Base-by-base conservation (phyloP, 2,797 vertebrate species). In the Pangasius mekongensis region DNA sequence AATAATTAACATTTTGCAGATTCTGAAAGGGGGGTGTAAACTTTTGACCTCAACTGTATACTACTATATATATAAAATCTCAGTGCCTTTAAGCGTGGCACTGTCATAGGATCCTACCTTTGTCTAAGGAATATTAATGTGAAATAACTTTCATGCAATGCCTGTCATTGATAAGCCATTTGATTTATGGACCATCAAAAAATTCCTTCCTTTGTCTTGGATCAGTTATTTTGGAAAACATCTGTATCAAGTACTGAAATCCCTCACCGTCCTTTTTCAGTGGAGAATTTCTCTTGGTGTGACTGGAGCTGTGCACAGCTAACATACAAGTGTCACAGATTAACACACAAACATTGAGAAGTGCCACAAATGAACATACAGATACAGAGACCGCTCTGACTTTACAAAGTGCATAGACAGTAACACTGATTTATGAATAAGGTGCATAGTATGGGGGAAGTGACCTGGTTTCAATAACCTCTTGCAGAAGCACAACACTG, bases 401-500 rank as follows among this genome's bases (percentile, higher is more conserved):
- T 36, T 69, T 36, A 71, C 33, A 36, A 69, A 20, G 33, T 47
- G 49, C 3, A 47, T 13, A 39, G 76, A 69, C 33, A 36, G 67
- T 36, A 39, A 27, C 71, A 73, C 36, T 73, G 69, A 39, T 43
- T 4, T 36, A 47, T 10, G 27, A 27, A 43, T 24, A 27, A 47
- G 2, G 27, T 76, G 52, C 8, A 30, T 16, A 13, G n/a, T 20
- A 22, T 39, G 30, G 7, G 18, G 30, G 27, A 86, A 71, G 49
- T 62, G 47, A 30, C 20, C 62, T 47, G 36, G 36, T 18, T 43
- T 43, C 60, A 66, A 43, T 60, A 64, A 71, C 14, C 5, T 13
- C 33, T n/a, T 86, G 71, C 39, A 89, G 71, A 49, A 85, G 88
- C 77, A 73, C 83, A 92, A 92, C 92, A 91, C 89, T 89, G 94